Percentiles rank a stretch among this genome's conserved stretches.
Evolutionary conservation across 2,797 vertebrate species (phyloP).

Genomic region (Ctenopoma kingsleyae): DNA sequence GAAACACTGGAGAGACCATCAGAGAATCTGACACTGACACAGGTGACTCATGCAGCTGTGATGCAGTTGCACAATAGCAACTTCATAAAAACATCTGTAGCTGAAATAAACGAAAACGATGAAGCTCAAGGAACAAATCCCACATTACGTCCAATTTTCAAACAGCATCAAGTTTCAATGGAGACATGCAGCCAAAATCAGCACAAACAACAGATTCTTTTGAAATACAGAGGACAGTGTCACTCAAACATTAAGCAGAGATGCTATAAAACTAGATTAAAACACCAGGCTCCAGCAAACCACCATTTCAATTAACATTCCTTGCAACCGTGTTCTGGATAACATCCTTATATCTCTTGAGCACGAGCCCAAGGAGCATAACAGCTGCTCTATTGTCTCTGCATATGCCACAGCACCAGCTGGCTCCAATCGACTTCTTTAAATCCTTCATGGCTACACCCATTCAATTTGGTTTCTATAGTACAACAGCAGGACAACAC

Average conservation of each 20-base stretch:
- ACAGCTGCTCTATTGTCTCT: conserved; percentile 76
- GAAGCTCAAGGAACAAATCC: background rate
- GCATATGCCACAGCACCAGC: conserved; percentile 51
- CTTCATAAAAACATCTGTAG: conserved; percentile 13
- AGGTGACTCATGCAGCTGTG: conserved; percentile 1
- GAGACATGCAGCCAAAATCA: background rate
- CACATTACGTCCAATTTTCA: background rate
- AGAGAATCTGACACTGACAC: background rate
- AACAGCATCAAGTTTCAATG: background rate
- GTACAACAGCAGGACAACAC: background rate
- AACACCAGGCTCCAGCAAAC: background rate
- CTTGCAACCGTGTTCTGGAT: background rate
- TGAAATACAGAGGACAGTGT: background rate
- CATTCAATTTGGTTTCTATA: conserved; percentile 7
- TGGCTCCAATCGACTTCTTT: conserved; percentile 45
- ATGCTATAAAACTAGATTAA: too few relatives aligned
- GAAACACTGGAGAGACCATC: background rate
- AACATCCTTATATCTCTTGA: background rate
- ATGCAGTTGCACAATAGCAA: conserved; percentile 1
- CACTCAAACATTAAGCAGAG: background rate
- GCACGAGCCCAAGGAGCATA: conserved; percentile 41
- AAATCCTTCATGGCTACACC: background rate
- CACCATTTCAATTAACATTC: background rate
- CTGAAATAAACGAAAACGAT: background rate
- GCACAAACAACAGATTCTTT: too few relatives aligned